Conservation (phyloP, 35 echinoderm and acorn worm genomes). For the Apostichopus parvimensis region DNA sequence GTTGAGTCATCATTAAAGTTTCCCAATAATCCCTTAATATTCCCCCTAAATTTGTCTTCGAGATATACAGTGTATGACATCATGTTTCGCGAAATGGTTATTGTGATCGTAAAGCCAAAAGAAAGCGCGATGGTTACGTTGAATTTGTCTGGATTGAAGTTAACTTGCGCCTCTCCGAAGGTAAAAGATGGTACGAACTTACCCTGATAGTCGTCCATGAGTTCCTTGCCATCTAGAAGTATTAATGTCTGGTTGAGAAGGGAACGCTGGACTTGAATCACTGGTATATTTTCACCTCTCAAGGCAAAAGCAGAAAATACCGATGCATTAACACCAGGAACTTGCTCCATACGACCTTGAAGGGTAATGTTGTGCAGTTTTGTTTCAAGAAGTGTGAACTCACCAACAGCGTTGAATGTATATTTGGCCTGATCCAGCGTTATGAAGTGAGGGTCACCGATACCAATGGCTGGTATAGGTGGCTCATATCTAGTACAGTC, state of each 20-base stretch:
- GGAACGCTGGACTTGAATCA: conserved; percentile 59
- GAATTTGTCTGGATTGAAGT: not conserved
- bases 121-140: not conserved
- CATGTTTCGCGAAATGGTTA: conserved; percentile 12
- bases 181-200: not conserved
- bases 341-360: conserved; percentile 67
- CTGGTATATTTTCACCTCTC: not conserved
- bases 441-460: conserved; percentile 65
- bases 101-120: conserved; percentile 37
- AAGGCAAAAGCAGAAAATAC: conserved; percentile 72
- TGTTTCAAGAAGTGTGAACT: conserved; percentile 59
- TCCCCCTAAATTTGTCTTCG: conserved; percentile 29
- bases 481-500: conserved; percentile 52
- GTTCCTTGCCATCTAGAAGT: not conserved
- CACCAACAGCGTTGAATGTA: conserved; percentile 35
- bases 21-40: conserved; percentile 56
- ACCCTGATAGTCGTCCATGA: not conserved
- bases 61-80: conserved; percentile 68
- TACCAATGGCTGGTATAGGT: conserved; percentile 46
- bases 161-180: not conserved
- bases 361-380: conserved; percentile 49
- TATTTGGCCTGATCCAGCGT: too few relatives aligned
- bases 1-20: conserved; percentile 71
- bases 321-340: conserved; percentile 29
- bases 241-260: conserved; percentile 12